Evolutionary conservation across 2,797 vertebrate species (phyloP), one percentile per base, ranked within the genome.

Genomic region (Gymnopithys bicolor): DNA sequence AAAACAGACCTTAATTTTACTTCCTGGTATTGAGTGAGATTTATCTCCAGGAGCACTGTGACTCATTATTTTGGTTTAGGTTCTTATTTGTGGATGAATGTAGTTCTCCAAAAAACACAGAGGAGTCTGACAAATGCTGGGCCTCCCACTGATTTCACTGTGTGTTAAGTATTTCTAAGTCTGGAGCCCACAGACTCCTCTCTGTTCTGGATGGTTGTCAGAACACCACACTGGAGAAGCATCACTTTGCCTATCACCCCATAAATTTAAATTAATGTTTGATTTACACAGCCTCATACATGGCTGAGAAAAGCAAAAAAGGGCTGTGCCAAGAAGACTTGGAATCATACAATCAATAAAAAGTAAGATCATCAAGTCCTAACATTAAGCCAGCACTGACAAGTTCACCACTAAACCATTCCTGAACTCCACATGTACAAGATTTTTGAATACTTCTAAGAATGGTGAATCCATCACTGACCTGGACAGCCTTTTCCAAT

Each of bases 241-340:
- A 83, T 22, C 0, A 0, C 11, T 89, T 58, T 91, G n/a, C 24
- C 30, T 55, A 67, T 9, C 49, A 81, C 3, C 10, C 25, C 28
- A 30, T 71, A 55, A 74, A 59, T 71, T 53, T 45, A 28, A 53
- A 21, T 41, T 37, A 21, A 24, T 19, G 4, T 33, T 45, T 35
- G 15, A 84, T 76, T 76, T 69, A 27, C n/a, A 16, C 10, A 58
- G 5, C 10, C n/a, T n/a, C 58, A 7, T 12, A 8, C n/a, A 12
- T 2, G 7, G 16, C 19, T n/a, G 45, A 53, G 10, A 19, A 62
- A 12, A 51, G 10, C 15, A 63, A 37, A 69, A 76, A 55, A 27
- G 1, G 6, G 4, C 13, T 1, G 0, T 56, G 17, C 5, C 30
- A 25, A 37, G 9, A 35, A 82, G 23, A 56, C 41, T 49, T 43